Base-by-base conservation (phyloP, 2,888 invertebrate species). In the Portevinia maculata region DNA sequence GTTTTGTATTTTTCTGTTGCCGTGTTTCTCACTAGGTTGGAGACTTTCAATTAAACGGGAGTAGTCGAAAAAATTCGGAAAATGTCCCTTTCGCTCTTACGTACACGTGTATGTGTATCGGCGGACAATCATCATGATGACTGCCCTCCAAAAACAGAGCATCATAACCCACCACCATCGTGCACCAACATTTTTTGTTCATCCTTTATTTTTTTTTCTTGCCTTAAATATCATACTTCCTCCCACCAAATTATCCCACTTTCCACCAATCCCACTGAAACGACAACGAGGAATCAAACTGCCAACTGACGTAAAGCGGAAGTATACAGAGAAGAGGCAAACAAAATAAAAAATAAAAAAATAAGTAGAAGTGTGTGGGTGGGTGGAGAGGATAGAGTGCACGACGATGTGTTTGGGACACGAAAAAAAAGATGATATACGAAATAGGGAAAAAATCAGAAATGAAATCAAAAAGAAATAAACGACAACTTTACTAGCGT, bases 291-390 rank as follows among this genome's bases (percentile, higher is more conserved):
- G 67, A 67, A 73, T 78, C 67, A 71, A 83, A 83, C 78, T 78
- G 83, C 83, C 83, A 78, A 78, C 83, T 83, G 83, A 78, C 83
- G 83, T 78, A 83, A 73, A 83, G 71, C 78, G 71, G 78, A 78
- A 83, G 71, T 67, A 83, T 65, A 44, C 41, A 48, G 37, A 74
- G 67, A 62, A 50, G 30, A 59, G 64, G 41, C 34, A 48, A 48
- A 64, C 41, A 28, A 65, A n/a, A n/a, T 1, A 28, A 52, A 52
- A 52, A 52, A 30, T 17, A 17, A 52, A 0, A 11, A n/a, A 24
- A 11, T 3, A 3, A 8, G 6, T 48, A n/a, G 0, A 3, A 24
- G 3, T n/a, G 60, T 73, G 57, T 50, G 62, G 55, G 78, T 50
- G 65, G 55, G 67, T 48, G 34, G 37, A 19, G 53, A 28, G 57